Conservation (phyloP, 2,888 invertebrate species). For the Platycheirus albimanus region DNA sequence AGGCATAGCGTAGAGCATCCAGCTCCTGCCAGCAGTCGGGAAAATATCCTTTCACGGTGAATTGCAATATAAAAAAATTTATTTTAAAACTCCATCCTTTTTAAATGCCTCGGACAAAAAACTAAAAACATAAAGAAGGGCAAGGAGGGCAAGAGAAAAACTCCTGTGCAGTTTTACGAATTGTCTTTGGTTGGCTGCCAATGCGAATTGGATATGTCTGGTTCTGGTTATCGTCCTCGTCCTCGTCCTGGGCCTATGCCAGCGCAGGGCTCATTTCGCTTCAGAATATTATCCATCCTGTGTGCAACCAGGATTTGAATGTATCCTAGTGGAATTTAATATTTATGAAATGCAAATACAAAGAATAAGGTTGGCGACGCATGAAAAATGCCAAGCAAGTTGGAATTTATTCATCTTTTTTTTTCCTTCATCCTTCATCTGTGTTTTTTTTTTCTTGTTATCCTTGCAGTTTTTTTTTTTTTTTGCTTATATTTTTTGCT, state of each 20-base stretch:
- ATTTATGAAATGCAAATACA: slow-evolving; percentile 74
- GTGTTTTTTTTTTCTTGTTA: slow-evolving; percentile 6
- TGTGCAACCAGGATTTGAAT: slow-evolving; percentile 46
- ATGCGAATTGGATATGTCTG: slow-evolving; percentile 68
- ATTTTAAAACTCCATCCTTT: slow-evolving; percentile 45
- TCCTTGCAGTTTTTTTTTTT: slow-evolving; percentile 39
- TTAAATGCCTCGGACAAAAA: slow-evolving; percentile 39
- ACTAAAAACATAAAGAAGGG: not conserved
- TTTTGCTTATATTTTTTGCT: not conserved
- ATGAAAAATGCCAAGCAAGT: slow-evolving; percentile 68
- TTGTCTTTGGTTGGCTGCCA: slow-evolving; percentile 74
- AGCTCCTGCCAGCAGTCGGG: not conserved
- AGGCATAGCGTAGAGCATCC: too few species aligned
- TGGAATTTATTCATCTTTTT: slow-evolving; percentile 61
- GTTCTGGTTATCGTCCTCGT: too few species aligned
- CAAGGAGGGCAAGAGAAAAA: not conserved
- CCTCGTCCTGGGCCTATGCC: slow-evolving; percentile 72
- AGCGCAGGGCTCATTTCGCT: slow-evolving; percentile 18
- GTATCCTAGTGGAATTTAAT: slow-evolving; percentile 71
- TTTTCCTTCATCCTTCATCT: slow-evolving; percentile 8
- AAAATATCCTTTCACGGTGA: slow-evolving; percentile 53
- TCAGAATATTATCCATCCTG: not conserved
- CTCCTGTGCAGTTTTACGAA: slow-evolving; percentile 67
- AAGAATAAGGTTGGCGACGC: slow-evolving; percentile 69
- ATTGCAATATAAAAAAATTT: slow-evolving; percentile 40